Conservation (phyloP, 2,113 vertebrate genomes). For the Megalops atlanticus region DNA sequence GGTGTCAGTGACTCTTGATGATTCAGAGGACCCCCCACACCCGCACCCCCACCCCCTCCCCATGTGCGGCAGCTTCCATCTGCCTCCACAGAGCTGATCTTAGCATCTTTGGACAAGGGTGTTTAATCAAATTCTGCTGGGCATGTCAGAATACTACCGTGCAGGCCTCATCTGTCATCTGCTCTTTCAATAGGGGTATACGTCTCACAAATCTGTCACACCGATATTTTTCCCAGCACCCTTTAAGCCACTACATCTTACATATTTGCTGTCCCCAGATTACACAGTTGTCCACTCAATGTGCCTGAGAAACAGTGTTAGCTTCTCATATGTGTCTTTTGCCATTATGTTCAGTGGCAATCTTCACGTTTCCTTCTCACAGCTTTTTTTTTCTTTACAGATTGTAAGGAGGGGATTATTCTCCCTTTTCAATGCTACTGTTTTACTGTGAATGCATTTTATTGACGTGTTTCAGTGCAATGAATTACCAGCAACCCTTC, state of each 20-base stretch:
- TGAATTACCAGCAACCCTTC: neutral
- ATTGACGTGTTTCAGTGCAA: neutral
- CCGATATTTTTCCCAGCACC: neutral
- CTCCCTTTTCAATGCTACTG: neutral
- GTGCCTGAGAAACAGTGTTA: neutral
- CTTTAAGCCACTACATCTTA: neutral
- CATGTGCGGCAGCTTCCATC: neutral
- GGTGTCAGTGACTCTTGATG: neutral
- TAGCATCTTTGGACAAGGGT: slow-evolving; percentile 18
- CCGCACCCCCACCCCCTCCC: neutral
- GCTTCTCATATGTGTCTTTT: neutral
- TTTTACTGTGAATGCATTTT: neutral
- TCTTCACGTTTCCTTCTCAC: neutral
- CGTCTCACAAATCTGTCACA: slow-evolving; percentile 4
- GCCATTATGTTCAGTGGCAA: neutral
- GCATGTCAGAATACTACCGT: neutral
- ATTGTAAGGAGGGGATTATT: neutral
- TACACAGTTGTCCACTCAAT: slow-evolving; percentile 4
- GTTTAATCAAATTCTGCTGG: slow-evolving; percentile 12
- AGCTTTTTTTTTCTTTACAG: neutral
- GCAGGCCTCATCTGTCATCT: slow-evolving; percentile 5
- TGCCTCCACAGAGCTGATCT: slow-evolving; percentile 8
- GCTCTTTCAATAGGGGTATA: slow-evolving; percentile 5
- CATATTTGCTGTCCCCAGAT: slow-evolving; percentile 11
- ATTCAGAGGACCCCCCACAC: neutral